Evolutionary conservation across 2,113 vertebrate genomes (phyloP).

Genomic region (Cinclus cinclus): DNA sequence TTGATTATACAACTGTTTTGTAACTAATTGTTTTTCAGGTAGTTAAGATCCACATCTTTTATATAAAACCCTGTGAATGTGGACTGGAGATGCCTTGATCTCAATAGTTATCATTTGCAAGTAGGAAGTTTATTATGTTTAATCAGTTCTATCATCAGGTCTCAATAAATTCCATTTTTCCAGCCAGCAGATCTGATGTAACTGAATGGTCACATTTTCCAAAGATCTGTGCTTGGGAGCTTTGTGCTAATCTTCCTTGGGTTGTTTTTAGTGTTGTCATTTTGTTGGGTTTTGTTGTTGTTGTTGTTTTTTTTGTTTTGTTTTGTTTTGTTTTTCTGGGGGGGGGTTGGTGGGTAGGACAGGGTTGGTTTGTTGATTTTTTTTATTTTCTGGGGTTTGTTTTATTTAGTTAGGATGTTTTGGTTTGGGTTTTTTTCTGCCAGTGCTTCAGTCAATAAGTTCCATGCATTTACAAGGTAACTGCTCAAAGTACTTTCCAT

Average conservation of each 20-base stretch:
- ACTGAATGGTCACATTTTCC: background rate
- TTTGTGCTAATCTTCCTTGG: background rate
- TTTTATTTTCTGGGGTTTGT: background rate
- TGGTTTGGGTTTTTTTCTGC: background rate
- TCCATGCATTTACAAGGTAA: background rate
- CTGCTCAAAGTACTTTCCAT: background rate
- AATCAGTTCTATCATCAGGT: background rate
- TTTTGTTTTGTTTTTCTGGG: background rate
- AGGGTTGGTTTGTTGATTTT: background rate
- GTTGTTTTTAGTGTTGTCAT: background rate
- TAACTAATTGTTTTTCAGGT: background rate
- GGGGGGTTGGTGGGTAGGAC: accelerated
- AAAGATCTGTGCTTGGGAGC: background rate
- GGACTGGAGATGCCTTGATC: background rate
- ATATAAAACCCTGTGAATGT: background rate
- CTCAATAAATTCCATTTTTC: background rate
- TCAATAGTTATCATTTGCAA: background rate
- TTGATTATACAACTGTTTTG: background rate
- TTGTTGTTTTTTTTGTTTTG: background rate
- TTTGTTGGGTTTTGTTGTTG: too few species aligned
- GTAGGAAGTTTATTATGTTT: background rate
- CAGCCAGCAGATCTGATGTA: background rate
- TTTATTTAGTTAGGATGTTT: background rate
- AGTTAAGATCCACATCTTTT: background rate
- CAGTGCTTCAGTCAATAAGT: background rate